Conservation (phyloP, 2,113 vertebrate species). For the Laticauda laticaudata region DNA sequence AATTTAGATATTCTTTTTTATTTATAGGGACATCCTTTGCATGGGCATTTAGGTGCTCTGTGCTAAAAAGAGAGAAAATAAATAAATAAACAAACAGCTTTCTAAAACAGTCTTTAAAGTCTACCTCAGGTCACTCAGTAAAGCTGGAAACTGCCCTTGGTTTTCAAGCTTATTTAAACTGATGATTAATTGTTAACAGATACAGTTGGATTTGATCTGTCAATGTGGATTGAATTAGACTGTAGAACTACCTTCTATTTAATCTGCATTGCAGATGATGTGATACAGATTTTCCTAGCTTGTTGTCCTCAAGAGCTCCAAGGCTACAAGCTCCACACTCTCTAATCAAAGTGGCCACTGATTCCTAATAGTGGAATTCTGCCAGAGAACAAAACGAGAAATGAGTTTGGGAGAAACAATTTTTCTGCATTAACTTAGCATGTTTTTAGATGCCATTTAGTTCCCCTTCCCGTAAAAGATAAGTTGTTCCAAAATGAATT, state of each 20-base stretch:
- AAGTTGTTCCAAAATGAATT: neutral
- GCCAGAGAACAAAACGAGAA: neutral
- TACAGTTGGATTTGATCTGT: slow-evolving; percentile 1
- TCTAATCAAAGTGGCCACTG: neutral
- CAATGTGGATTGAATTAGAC: neutral
- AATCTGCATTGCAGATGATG: neutral
- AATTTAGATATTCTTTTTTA: neutral
- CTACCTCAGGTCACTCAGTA: neutral
- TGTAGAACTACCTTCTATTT: neutral
- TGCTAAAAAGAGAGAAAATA: slow-evolving; percentile 4
- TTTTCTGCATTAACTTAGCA: neutral
- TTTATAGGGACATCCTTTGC: slow-evolving; percentile 3
- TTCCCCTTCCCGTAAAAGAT: neutral
- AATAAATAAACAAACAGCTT: slow-evolving; percentile 13
- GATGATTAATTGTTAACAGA: slow-evolving; percentile 16
- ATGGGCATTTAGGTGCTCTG: slow-evolving; percentile 28
- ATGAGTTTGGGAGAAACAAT: neutral
- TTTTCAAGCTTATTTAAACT: neutral
- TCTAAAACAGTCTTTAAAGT: slow-evolving; percentile 2
- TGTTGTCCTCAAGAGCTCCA: neutral
- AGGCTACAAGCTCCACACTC: neutral
- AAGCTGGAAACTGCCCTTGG: neutral
- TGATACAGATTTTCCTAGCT: neutral
- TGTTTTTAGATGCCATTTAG: neutral
- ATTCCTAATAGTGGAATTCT: neutral